phyloP scores from a whole-genome alignment of 1,140 invertebrate species.

The Drosophila grimshawi region DNA sequence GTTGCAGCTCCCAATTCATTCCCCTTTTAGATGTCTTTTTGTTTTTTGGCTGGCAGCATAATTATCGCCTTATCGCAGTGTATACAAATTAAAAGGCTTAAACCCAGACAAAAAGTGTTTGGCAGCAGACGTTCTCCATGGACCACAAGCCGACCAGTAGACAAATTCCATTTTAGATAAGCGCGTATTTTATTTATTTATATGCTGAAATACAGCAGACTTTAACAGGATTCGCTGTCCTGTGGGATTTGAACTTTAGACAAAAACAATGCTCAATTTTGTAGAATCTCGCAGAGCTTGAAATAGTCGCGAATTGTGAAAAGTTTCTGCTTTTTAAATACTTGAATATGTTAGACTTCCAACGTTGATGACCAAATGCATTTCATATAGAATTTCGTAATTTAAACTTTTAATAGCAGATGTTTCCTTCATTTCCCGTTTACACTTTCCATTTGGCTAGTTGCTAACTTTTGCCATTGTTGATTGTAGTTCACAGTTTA shows the following conservation, averaged over 20 bases:
- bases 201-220: slow-evolving; percentile 7
- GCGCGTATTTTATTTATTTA: slow-evolving; percentile 51
- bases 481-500: slow-evolving; percentile 31
- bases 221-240: not conserved
- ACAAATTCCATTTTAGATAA: slow-evolving; percentile 61
- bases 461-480: slow-evolving; percentile 22
- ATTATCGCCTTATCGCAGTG: slow-evolving; percentile 69
- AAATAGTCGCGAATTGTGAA: not conserved
- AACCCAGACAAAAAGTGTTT: slow-evolving; percentile 30
- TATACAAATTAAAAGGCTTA: slow-evolving; percentile 71
- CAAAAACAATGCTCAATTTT: slow-evolving; percentile 1
- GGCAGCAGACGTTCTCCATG: slow-evolving; percentile 42
- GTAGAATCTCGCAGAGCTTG: not conserved
- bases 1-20: not conserved
- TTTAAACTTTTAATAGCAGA: too few species aligned
- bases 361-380: not conserved
- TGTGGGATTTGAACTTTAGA: slow-evolving; percentile 10
- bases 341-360: not conserved
- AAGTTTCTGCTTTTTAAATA: not conserved
- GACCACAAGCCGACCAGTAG: slow-evolving; percentile 29
- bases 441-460: slow-evolving; percentile 45
- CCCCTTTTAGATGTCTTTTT: not conserved
- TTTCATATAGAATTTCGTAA: too few species aligned
- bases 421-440: not conserved
- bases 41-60: slow-evolving; percentile 36